A percentile compares a stretch with the other conserved stretches of the same genome.
phyloP scores from a whole-genome alignment of 2,888 invertebrate genomes.

The Creontiades dilutus region DNA sequence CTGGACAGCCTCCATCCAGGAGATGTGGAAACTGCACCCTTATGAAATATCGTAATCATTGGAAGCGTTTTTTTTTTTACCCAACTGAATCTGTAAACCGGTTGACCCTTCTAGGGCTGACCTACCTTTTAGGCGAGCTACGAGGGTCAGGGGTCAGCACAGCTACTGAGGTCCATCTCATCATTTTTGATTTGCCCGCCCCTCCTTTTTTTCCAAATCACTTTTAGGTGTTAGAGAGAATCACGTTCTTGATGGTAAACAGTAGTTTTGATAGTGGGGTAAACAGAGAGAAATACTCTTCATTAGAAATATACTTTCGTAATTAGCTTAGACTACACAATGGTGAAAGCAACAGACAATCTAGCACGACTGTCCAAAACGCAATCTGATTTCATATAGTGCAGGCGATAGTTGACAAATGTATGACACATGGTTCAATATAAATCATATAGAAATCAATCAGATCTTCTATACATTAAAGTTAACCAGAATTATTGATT shows the following conservation, averaged over 20 bases:
- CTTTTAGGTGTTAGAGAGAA: not conserved
- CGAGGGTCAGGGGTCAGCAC: not conserved
- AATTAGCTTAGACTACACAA: too few species aligned
- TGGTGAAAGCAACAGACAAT: too few species aligned
- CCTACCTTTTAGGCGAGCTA: not conserved
- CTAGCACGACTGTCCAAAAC: too few species aligned
- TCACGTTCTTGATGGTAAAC: not conserved
- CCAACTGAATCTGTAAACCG: not conserved
- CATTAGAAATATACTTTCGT: too few species aligned
- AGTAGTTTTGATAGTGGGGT: too few species aligned
- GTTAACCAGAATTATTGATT: too few species aligned
- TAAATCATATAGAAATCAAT: too few species aligned
- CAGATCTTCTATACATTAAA: too few species aligned
- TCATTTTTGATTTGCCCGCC: not conserved
- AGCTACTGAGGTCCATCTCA: not conserved
- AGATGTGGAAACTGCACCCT: not conserved
- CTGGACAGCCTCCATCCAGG: constrained; percentile 17
- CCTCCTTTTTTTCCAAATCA: not conserved
- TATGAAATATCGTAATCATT: constrained; percentile 14
- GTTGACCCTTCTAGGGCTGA: not conserved
- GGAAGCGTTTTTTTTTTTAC: constrained; percentile 15
- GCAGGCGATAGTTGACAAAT: too few species aligned
- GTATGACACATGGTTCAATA: too few species aligned
- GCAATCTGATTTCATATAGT: too few species aligned
- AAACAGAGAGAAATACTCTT: too few species aligned